Evolutionary conservation across 2,888 invertebrate species (phyloP).

Genomic region (Diarsia rubi): DNA sequence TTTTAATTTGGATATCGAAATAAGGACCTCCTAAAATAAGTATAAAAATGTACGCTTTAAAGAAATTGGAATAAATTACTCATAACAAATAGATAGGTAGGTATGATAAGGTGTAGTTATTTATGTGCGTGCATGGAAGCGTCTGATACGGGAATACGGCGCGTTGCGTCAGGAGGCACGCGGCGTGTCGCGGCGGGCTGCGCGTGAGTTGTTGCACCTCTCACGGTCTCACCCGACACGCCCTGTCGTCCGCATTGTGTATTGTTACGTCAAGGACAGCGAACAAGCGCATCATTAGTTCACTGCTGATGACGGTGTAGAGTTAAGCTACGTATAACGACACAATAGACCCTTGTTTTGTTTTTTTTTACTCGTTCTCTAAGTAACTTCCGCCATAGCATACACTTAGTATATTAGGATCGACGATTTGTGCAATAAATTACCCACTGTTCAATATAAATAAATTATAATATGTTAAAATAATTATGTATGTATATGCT

Average conservation of each 20-base stretch:
- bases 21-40: conserved; percentile 89
- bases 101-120: conserved; percentile 86
- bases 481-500: conserved; percentile 82
- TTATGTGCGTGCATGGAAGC: conserved; percentile 83
- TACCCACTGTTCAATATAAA: conserved; percentile 82
- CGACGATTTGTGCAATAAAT: conserved; percentile 87
- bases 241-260: conserved; percentile 45
- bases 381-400: conserved; percentile 80
- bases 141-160: conserved; percentile 63
- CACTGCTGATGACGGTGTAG: conserved; percentile 83
- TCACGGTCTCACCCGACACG: conserved; percentile 12
- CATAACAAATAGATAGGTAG: conserved; percentile 89
- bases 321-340: conserved; percentile 81
- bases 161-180: conserved; percentile 47
- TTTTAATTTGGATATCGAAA: conserved; percentile 81
- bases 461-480: conserved; percentile 77
- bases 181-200: conserved; percentile 25
- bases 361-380: conserved; percentile 74
- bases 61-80: conserved; percentile 88
- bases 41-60: conserved; percentile 91
- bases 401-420: conserved; percentile 82
- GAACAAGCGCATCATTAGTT: conserved; percentile 78
- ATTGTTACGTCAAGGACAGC: conserved; percentile 65
- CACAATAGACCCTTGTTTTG: conserved; percentile 77
- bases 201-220: background rate